Evolutionary conservation across 2,113 vertebrate genomes (phyloP).

Genomic region (Nansenia antarctica): DNA sequence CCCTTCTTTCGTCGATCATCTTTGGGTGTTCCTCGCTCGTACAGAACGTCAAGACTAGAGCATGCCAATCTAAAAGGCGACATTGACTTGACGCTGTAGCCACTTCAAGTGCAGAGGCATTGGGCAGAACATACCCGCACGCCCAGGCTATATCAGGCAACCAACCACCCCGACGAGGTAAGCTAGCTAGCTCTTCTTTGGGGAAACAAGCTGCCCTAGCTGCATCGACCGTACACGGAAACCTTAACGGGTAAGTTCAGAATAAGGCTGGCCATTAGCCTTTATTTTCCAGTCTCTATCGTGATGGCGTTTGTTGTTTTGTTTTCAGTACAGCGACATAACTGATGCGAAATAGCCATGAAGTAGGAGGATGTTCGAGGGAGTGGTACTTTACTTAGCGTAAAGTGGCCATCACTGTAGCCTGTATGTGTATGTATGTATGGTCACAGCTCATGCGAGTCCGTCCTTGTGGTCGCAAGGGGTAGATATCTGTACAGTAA

Average conservation of each 20-base stretch:
- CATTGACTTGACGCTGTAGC: conserved; percentile 1
- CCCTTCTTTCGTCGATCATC: conserved; percentile 7
- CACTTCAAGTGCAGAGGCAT: not conserved
- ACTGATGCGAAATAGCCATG: not conserved
- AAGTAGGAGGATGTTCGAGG: not conserved
- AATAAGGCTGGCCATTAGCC: not conserved
- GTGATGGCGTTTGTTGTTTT: not conserved
- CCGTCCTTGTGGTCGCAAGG: too few species aligned
- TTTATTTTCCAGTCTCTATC: not conserved
- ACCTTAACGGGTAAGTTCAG: not conserved
- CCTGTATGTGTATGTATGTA: too few species aligned
- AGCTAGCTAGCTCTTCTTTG: not conserved
- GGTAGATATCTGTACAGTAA: too few species aligned
- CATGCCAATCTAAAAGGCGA: not conserved
- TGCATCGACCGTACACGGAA: not conserved
- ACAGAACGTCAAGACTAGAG: not conserved
- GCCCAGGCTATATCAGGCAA: not conserved
- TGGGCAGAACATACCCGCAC: not conserved
- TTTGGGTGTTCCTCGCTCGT: conserved; percentile 8
- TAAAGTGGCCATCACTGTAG: not conserved
- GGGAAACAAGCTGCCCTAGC: not conserved
- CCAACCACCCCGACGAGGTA: not conserved
- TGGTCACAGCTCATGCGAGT: too few species aligned
- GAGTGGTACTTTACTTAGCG: not conserved
- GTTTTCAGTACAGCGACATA: not conserved